phyloP scores from a whole-genome alignment of 2,797 vertebrate genomes.

The Champsocephalus esox region DNA sequence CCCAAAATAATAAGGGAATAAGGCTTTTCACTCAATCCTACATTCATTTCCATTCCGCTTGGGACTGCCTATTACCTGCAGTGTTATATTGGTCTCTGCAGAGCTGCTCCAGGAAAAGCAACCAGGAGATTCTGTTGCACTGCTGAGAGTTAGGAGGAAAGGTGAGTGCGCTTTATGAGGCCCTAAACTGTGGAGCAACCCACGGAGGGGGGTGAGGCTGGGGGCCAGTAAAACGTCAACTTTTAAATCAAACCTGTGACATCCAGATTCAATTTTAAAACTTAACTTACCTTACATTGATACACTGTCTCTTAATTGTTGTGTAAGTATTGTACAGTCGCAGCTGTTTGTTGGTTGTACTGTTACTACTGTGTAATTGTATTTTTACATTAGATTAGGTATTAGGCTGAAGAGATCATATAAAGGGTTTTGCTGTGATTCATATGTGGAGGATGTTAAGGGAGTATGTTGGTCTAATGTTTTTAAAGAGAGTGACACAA shows the following conservation, averaged over 20 bases:
- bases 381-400: background rate
- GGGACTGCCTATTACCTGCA: background rate
- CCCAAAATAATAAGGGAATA: background rate
- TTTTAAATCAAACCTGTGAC: constrained; percentile 6
- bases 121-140: constrained; percentile 14
- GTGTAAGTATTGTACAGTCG: background rate
- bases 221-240: background rate
- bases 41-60: background rate
- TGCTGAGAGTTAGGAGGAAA: constrained; percentile 31
- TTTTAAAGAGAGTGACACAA: too few species aligned
- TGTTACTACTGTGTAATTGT: background rate
- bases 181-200: constrained; percentile 14
- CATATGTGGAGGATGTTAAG: too few species aligned
- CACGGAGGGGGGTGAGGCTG: constrained; percentile 8
- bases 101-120: constrained; percentile 29
- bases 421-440: too few species aligned
- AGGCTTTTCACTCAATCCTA: background rate
- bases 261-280: constrained; percentile 12
- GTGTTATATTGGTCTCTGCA: background rate
- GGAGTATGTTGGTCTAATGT: too few species aligned
- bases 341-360: background rate
- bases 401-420: too few species aligned
- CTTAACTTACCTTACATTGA: background rate
- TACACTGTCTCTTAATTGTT: background rate
- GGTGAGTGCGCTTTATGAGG: constrained; percentile 39